Conservation (phyloP, 2,113 vertebrate genomes). For the Petrocephalus microphthalmus region DNA sequence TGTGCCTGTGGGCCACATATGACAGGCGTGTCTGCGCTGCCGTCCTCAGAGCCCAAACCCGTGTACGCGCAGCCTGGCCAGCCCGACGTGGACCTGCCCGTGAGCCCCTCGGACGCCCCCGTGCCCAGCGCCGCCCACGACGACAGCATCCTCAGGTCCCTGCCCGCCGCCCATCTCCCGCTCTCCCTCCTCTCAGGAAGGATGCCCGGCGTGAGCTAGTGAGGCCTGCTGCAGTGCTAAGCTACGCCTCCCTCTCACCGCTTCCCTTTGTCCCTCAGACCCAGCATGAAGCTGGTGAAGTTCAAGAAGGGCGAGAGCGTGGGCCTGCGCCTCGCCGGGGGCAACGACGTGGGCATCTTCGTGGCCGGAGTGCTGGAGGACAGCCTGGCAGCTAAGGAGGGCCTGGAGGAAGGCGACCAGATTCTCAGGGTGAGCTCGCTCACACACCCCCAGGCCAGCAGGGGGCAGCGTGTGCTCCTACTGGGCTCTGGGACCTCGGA, state of each 20-base stretch:
- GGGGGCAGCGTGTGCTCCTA: neutral
- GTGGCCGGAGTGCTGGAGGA: slow-evolving; percentile 96
- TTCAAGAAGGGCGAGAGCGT: slow-evolving; percentile 98
- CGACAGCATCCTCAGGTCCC: slow-evolving; percentile 87
- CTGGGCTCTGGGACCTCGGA: neutral
- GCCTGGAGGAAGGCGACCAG: slow-evolving; percentile 95
- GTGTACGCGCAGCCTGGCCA: slow-evolving; percentile 96
- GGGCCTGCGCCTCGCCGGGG: slow-evolving; percentile 90
- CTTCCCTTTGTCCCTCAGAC: slow-evolving; percentile 55
- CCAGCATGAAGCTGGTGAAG: slow-evolving; percentile 98
- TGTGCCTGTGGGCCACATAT: neutral
- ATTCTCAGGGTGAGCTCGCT: slow-evolving; percentile 85
- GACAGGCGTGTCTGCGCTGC: slow-evolving; percentile 27
- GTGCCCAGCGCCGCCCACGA: slow-evolving; percentile 84
- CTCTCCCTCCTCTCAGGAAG: neutral
- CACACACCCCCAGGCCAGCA: neutral
- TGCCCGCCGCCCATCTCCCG: neutral
- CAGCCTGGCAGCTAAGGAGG: slow-evolving; percentile 94
- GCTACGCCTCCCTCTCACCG: neutral
- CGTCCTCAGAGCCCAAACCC: slow-evolving; percentile 82
- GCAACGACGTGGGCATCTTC: slow-evolving; percentile 97
- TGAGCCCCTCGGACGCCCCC: slow-evolving; percentile 90
- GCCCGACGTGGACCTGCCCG: slow-evolving; percentile 94
- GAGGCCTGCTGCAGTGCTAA: neutral
- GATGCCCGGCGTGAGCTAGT: neutral